These are phyloP conservation scores for Teleiodes luculella DNA, from an alignment of 2,888 invertebrate genomes.

Conservation along the genomic window DNA sequence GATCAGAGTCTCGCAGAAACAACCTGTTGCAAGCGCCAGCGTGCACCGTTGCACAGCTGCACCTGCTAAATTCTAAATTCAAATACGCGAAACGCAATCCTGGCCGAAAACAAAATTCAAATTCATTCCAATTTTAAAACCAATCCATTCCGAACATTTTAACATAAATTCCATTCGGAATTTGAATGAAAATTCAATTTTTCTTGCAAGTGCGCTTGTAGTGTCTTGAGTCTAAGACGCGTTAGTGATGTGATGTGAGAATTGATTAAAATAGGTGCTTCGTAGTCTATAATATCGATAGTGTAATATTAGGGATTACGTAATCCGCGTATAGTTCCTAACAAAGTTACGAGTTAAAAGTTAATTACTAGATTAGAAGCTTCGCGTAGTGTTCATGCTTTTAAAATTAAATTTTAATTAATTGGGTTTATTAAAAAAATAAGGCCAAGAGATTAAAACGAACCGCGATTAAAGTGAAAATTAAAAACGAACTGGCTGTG, in stretches of 20 bases:
- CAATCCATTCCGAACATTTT: constrained; percentile 15
- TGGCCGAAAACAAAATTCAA: constrained; percentile 9
- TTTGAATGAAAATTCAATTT: constrained; percentile 30
- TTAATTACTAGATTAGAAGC: constrained; percentile 10
- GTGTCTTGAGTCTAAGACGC: constrained; percentile 56
- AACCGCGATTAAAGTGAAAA: neutral
- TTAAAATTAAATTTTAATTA: too few relatives aligned
- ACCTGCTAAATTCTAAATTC: constrained; percentile 49
- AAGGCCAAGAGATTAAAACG: neutral
- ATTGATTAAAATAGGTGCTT: constrained; percentile 59
- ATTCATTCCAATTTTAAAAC: constrained; percentile 22
- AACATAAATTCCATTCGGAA: constrained; percentile 15
- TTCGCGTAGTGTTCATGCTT: constrained; percentile 11
- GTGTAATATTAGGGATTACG: constrained; percentile 25
- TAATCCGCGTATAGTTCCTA: constrained; percentile 38
- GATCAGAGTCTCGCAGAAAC: constrained; percentile 51
- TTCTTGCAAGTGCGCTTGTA: constrained; percentile 50
- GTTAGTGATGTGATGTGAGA: constrained; percentile 56
- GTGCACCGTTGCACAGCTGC: constrained; percentile 71
- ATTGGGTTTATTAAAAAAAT: neutral
- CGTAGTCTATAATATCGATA: constrained; percentile 38
- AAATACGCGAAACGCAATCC: constrained; percentile 26
- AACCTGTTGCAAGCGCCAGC: constrained; percentile 76
- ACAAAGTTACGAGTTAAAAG: constrained; percentile 22
- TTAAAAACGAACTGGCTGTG: neutral